Conservation (phyloP, 37 sponge, comb jelly and placozoan species). For the Diacarnus erythraeanus region DNA sequence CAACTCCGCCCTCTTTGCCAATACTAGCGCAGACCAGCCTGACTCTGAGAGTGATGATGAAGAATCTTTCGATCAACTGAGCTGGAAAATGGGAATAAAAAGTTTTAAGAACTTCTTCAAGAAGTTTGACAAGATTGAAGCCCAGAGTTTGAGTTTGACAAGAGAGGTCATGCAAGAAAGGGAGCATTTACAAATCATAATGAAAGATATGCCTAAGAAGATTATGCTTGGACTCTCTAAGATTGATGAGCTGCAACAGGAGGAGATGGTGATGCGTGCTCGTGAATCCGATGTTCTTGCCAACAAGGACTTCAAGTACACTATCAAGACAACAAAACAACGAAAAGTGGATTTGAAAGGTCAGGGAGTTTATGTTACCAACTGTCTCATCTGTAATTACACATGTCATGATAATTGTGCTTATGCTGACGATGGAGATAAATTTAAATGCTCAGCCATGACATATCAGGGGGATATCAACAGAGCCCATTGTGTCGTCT, state of each 20-base stretch:
- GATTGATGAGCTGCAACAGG: constrained; percentile 52
- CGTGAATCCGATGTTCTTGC: constrained; percentile 42
- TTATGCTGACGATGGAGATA: constrained; percentile 50
- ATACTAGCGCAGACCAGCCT: not conserved
- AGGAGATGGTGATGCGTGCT: constrained; percentile 33
- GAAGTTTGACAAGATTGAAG: constrained; percentile 1
- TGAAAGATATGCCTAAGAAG: constrained; percentile 48
- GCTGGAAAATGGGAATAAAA: constrained; percentile 74
- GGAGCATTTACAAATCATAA: constrained; percentile 39
- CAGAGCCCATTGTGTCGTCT: constrained; percentile 46
- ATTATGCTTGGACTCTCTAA: constrained; percentile 36
- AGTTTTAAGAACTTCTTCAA: constrained; percentile 62
- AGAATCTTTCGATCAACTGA: constrained; percentile 45
- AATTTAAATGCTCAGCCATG: constrained; percentile 72
- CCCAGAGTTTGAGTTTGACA: constrained; percentile 52
- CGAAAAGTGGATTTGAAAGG: constrained; percentile 25
- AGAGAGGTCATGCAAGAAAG: constrained; percentile 65
- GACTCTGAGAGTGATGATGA: constrained; percentile 4
- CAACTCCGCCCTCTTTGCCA: constrained; percentile 62
- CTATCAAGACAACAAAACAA: constrained; percentile 31
- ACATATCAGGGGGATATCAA: not conserved
- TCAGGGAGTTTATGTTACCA: constrained; percentile 58
- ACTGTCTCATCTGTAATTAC: constrained; percentile 67
- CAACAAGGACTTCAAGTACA: constrained; percentile 65
- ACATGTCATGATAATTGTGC: constrained; percentile 74